Percentiles rank a stretch among this genome's conserved stretches.
These are phyloP conservation scores for Lordiphosa collinella DNA, from an alignment of 1,140 invertebrate genomes.

Conservation along the genomic window DNA sequence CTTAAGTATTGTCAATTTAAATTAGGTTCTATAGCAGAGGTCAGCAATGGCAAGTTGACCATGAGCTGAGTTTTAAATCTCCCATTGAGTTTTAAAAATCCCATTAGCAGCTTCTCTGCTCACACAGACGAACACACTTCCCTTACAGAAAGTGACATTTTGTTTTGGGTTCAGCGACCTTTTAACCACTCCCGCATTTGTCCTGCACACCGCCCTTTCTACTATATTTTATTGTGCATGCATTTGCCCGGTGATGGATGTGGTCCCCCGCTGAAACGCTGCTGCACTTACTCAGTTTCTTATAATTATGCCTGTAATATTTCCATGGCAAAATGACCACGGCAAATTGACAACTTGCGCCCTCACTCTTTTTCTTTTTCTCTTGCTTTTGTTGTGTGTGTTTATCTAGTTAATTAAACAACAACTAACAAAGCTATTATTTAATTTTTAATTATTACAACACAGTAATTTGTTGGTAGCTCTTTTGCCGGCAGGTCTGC, in stretches of 20 bases:
- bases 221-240: not conserved
- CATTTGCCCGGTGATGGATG: not conserved
- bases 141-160: too few species aligned
- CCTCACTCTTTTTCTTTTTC: not conserved
- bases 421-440: slow-evolving; percentile 50
- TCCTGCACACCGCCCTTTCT: too few species aligned
- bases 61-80: too few species aligned
- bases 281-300: slow-evolving; percentile 14
- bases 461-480: slow-evolving; percentile 37
- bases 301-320: slow-evolving; percentile 20
- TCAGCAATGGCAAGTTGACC: too few species aligned
- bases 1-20: too few species aligned
- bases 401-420: slow-evolving; percentile 56
- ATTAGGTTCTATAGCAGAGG: too few species aligned
- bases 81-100: too few species aligned
- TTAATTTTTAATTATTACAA: slow-evolving; percentile 70
- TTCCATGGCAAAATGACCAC: slow-evolving; percentile 4
- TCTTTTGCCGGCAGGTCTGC: slow-evolving; percentile 7
- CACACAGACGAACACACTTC: too few species aligned
- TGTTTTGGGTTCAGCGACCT: too few species aligned
- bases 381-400: slow-evolving; percentile 2
- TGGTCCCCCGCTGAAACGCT: not conserved
- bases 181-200: too few species aligned
- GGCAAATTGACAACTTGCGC: slow-evolving; percentile 3
- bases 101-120: too few species aligned